Percentiles rank a stretch among this genome's conserved stretches.
phyloP scores from a whole-genome alignment of 1,140 invertebrate genomes.

The Chironomus tepperi region DNA sequence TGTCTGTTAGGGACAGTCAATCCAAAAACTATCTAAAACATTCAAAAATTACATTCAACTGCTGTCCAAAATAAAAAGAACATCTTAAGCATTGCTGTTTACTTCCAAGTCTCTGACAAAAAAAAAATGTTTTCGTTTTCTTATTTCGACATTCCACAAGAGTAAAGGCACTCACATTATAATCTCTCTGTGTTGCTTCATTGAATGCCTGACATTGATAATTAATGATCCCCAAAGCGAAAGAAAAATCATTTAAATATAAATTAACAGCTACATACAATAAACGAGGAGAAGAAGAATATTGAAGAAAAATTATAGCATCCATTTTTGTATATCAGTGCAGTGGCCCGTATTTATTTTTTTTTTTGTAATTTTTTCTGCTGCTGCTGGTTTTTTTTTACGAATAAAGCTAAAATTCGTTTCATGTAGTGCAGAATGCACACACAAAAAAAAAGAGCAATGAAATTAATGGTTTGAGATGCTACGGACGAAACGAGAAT shows the following conservation, averaged over 20 bases:
- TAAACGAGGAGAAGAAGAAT: background rate
- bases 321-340: background rate
- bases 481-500: background rate
- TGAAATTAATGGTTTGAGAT: conserved; percentile 13
- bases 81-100: too few species aligned
- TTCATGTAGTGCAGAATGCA: background rate
- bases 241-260: conserved; percentile 15
- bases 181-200: background rate
- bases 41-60: too few species aligned
- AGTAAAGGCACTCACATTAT: background rate
- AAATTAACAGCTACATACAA: conserved; percentile 14
- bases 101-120: too few species aligned
- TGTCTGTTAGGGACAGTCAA: too few species aligned
- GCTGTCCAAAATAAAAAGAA: too few species aligned
- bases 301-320: background rate
- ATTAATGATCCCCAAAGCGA: conserved; percentile 7
- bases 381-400: too few species aligned
- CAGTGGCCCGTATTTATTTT: conserved; percentile 3
- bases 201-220: conserved; percentile 5
- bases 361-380: background rate
- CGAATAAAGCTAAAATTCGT: too few species aligned
- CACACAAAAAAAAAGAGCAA: background rate
- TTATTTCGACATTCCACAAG: background rate
- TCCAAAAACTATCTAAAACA: too few species aligned
- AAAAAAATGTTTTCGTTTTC: too few species aligned